phyloP scores from a whole-genome alignment of 2,888 invertebrate genomes.

The Epirrhoe alternata region DNA sequence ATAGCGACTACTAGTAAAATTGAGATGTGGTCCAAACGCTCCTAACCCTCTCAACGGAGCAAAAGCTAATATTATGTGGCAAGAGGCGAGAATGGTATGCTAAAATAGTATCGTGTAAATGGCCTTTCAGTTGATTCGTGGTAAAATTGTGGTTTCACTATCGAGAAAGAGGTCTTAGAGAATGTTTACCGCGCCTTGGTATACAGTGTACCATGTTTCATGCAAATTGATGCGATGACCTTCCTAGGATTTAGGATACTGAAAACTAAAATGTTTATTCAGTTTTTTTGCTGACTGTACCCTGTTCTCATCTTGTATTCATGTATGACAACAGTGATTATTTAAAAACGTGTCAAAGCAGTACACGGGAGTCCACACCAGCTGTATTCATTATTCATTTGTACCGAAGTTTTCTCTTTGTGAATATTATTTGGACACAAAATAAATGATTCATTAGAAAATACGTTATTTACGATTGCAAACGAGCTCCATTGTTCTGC shows the following conservation, averaged over 20 bases:
- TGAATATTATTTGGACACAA: conserved; percentile 20
- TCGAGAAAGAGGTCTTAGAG: too few relatives aligned
- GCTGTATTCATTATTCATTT: conserved; percentile 15
- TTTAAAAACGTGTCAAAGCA: background rate
- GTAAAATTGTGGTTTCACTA: background rate
- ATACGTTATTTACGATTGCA: conserved; percentile 54
- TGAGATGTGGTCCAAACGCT: too few relatives aligned
- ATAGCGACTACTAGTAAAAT: too few relatives aligned
- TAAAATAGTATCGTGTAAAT: too few relatives aligned
- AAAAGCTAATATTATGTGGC: too few relatives aligned
- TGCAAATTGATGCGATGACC: too few relatives aligned
- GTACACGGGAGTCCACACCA: background rate
- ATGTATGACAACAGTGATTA: background rate
- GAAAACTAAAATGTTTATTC: background rate
- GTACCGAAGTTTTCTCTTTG: conserved; percentile 12
- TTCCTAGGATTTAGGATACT: background rate
- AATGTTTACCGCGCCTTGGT: too few relatives aligned
- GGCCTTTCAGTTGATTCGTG: background rate
- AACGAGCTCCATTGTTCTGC: conserved; percentile 63
- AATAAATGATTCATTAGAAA: conserved; percentile 50
- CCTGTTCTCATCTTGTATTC: background rate
- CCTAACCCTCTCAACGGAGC: too few relatives aligned
- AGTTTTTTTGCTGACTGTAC: background rate
- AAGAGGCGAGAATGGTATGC: too few relatives aligned
- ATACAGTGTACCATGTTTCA: too few relatives aligned